Percentiles rank a stretch among this genome's conserved stretches.
phyloP scores from a whole-genome alignment of 2,113 vertebrate genomes.

The Oreochromis tanganicae region DNA sequence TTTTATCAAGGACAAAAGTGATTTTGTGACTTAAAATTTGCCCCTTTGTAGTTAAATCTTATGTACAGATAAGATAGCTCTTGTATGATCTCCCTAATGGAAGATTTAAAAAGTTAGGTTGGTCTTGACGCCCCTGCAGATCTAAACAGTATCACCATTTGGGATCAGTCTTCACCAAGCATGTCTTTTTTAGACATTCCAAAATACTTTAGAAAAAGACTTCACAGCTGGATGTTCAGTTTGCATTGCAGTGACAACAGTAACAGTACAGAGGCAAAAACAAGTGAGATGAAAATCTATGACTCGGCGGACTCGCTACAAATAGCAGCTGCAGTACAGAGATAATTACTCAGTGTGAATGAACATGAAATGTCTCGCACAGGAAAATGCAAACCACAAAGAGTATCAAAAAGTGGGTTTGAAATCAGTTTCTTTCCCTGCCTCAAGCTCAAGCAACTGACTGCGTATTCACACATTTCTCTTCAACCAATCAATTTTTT shows the following conservation, averaged over 20 bases:
- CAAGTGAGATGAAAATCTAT: not conserved
- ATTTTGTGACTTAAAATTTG: not conserved
- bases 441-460: not conserved
- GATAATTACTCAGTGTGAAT: not conserved
- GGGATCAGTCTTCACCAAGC: not conserved
- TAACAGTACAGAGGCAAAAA: not conserved
- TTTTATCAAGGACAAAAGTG: not conserved
- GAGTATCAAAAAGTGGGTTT: not conserved
- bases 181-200: not conserved
- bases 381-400: not conserved
- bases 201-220: not conserved
- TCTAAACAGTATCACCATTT: not conserved
- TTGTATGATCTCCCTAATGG: not conserved
- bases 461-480: not conserved
- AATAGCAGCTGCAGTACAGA: not conserved
- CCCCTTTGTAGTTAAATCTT: not conserved
- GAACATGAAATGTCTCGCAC: not conserved
- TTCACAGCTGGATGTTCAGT: not conserved
- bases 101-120: not conserved
- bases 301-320: not conserved
- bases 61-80: not conserved
- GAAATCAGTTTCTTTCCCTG: not conserved
- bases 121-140: not conserved
- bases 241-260: not conserved
- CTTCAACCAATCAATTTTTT: not conserved